Evolutionary conservation across 2,113 vertebrate species (phyloP).

Genomic region (Saccopteryx bilineata): DNA sequence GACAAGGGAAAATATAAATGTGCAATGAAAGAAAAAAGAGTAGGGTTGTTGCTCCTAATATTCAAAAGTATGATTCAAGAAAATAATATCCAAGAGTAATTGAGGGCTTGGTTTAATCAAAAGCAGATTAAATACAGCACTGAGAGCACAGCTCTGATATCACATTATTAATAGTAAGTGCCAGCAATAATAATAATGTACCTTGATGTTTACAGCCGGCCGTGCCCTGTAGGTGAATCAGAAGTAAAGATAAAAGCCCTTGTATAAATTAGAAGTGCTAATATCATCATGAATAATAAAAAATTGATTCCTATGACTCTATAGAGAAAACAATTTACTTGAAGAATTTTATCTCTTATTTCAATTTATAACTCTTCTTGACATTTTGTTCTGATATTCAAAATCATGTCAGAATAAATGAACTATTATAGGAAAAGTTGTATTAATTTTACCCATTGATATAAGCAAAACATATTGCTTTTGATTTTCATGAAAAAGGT

Average conservation of each 20-base stretch:
- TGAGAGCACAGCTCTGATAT: slow-evolving; percentile 45
- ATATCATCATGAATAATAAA: slow-evolving; percentile 67
- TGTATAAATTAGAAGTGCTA: slow-evolving; percentile 73
- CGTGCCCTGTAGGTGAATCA: slow-evolving; percentile 57
- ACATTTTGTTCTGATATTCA: slow-evolving; percentile 69
- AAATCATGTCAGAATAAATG: slow-evolving; percentile 60
- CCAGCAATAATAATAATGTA: slow-evolving; percentile 59
- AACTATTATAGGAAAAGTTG: slow-evolving; percentile 59
- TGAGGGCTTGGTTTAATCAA: slow-evolving; percentile 77
- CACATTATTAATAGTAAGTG: slow-evolving; percentile 67
- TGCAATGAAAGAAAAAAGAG: background rate
- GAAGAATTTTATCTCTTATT: slow-evolving; percentile 67
- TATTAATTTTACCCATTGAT: slow-evolving; percentile 73
- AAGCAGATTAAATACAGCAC: slow-evolving; percentile 77
- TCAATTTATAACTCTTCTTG: slow-evolving; percentile 65
- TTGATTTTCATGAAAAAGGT: slow-evolving; percentile 81
- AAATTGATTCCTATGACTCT: slow-evolving; percentile 61
- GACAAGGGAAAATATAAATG: slow-evolving; percentile 22
- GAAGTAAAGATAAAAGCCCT: slow-evolving; percentile 58
- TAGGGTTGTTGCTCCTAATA: slow-evolving; percentile 16
- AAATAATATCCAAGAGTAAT: slow-evolving; percentile 67
- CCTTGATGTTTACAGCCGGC: slow-evolving; percentile 61
- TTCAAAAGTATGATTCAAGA: slow-evolving; percentile 67
- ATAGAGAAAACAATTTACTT: slow-evolving; percentile 74
- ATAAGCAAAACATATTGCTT: slow-evolving; percentile 80